A percentile compares a stretch with the other conserved stretches of the same genome.
phyloP scores from a whole-genome alignment of 2,113 vertebrate species.

The Blennius ocellaris region DNA sequence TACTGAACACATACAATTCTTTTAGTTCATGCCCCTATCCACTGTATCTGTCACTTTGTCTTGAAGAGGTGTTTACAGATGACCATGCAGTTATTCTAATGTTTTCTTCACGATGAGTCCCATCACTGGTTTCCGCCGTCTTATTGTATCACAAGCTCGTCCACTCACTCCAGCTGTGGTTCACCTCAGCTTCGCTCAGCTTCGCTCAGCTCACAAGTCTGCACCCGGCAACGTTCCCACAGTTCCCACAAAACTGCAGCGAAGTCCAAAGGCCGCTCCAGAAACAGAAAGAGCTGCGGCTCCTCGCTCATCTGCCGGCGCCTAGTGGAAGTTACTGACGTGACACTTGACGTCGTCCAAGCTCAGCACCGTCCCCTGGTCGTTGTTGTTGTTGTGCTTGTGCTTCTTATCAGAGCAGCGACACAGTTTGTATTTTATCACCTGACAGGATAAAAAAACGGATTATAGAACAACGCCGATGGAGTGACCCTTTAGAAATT shows the following conservation, averaged over 20 bases:
- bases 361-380: slow-evolving; percentile 91
- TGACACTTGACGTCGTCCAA: slow-evolving; percentile 97
- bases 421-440: slow-evolving; percentile 94
- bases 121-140: slow-evolving; percentile 23
- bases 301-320: slow-evolving; percentile 6
- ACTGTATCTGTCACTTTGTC: slow-evolving; percentile 39
- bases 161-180: not conserved
- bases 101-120: slow-evolving; percentile 19
- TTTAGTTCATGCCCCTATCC: slow-evolving; percentile 16
- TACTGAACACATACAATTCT: slow-evolving; percentile 10
- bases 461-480: too few species aligned
- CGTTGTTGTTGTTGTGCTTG: slow-evolving; percentile 87
- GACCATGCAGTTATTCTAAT: slow-evolving; percentile 58
- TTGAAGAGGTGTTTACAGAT: slow-evolving; percentile 55
- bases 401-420: slow-evolving; percentile 89
- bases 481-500: too few species aligned
- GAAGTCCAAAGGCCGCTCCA: slow-evolving; percentile 27
- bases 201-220: slow-evolving; percentile 12
- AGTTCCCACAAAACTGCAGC: slow-evolving; percentile 13
- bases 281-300: not conserved
- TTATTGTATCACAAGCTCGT: not conserved
- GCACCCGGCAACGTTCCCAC: slow-evolving; percentile 44
- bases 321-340: slow-evolving; percentile 87
- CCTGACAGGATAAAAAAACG: slow-evolving; percentile 76
- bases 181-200: not conserved